phyloP scores from a whole-genome alignment of 2,113 vertebrate genomes.

The Machaerirhynchus nigripectus region DNA sequence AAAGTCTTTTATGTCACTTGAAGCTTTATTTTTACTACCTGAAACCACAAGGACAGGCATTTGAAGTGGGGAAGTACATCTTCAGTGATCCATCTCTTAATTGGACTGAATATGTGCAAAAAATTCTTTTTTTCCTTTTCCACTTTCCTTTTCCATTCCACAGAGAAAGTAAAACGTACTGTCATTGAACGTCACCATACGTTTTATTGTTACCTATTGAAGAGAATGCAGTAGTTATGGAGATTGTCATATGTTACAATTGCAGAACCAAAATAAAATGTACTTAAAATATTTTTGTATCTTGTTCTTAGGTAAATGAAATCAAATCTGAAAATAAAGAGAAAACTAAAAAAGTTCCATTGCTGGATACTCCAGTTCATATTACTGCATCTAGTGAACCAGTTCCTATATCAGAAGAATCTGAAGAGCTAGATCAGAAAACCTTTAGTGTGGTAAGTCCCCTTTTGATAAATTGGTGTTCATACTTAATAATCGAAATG shows the following conservation, averaged over 20 bases:
- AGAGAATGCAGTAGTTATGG: neutral
- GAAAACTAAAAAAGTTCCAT: conserved; percentile 79
- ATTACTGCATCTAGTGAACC: conserved; percentile 86
- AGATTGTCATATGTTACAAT: neutral
- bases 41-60: neutral
- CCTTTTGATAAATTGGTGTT: neutral
- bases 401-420: conserved; percentile 86
- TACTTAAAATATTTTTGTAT: neutral
- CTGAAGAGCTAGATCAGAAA: conserved; percentile 96
- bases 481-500: neutral
- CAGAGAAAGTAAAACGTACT: neutral
- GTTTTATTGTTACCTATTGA: neutral
- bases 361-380: conserved; percentile 83
- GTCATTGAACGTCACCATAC: neutral
- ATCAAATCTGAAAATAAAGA: conserved; percentile 84
- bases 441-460: conserved; percentile 94
- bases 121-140: neutral
- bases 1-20: neutral
- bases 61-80: neutral
- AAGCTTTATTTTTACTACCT: neutral
- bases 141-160: neutral
- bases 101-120: neutral
- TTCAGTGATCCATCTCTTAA: fast-evolving
- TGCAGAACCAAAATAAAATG: neutral
- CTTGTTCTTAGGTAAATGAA: conserved; percentile 75